Evolutionary conservation across 92 coral and sea anemone genomes (phyloP).

Genomic region (Siderastrea radians): DNA sequence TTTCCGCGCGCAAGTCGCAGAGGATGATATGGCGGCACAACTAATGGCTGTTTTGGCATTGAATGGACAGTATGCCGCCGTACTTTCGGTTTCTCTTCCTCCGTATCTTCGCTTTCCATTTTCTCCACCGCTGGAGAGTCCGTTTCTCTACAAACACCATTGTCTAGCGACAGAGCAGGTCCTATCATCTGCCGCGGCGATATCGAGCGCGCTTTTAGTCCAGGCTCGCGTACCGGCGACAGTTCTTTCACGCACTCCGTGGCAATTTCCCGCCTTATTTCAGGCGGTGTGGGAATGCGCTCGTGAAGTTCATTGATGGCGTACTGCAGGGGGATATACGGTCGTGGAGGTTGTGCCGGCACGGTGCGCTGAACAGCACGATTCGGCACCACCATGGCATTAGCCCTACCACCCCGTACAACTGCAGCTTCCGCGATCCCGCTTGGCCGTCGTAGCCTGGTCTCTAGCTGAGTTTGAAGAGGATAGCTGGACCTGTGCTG

Average conservation of each 20-base stretch:
- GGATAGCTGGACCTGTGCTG: conserved; percentile 97
- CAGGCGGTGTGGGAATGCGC: conserved; percentile 98
- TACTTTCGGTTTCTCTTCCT: conserved; percentile 73
- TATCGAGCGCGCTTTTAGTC: conserved; percentile 69
- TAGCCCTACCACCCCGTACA: conserved; percentile 72
- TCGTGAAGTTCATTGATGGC: conserved; percentile 93
- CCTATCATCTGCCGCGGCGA: conserved; percentile 81
- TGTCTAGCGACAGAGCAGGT: conserved; percentile 73
- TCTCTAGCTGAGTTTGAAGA: conserved; percentile 83
- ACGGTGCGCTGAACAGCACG: conserved; percentile 71
- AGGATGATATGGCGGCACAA: conserved; percentile 81
- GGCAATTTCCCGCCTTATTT: conserved; percentile 94
- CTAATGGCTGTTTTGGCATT: conserved; percentile 80
- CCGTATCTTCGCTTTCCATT: conserved; percentile 76
- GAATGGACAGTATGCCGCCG: conserved; percentile 94
- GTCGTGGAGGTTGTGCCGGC: conserved; percentile 79
- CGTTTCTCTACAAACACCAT: conserved; percentile 61
- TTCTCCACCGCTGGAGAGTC: conserved; percentile 30
- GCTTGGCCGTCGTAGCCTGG: conserved; percentile 97
- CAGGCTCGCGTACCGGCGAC: conserved; percentile 86
- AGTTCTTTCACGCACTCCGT: conserved; percentile 89
- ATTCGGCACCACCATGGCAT: conserved; percentile 66
- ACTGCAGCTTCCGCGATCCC: conserved; percentile 98
- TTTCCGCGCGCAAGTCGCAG: conserved; percentile 43
- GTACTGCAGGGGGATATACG: conserved; percentile 86